phyloP scores from a whole-genome alignment of 2,888 invertebrate genomes.

The Bhutanitis thaidina region DNA sequence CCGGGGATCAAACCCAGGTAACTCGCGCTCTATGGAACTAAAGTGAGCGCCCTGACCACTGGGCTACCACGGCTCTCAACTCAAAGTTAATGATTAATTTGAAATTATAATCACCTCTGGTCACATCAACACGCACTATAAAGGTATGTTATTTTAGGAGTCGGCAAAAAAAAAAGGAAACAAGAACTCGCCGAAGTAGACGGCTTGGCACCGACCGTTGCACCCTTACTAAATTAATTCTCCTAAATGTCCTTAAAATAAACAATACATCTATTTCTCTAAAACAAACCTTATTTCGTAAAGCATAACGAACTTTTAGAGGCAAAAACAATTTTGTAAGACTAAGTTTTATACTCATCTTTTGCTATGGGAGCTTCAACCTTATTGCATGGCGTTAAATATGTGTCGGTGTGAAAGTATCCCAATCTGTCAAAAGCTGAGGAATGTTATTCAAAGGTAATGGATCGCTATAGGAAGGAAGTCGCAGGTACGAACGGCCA shows the following conservation, averaged over 20 bases:
- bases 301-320: not conserved
- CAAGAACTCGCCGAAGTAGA: constrained; percentile 12
- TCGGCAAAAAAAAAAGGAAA: constrained; percentile 3
- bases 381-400: not conserved
- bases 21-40: too few species aligned
- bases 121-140: constrained; percentile 13
- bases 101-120: constrained; percentile 2
- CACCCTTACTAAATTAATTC: not conserved
- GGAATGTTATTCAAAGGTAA: constrained; percentile 73
- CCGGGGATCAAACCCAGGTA: too few species aligned
- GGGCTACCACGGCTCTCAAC: too few species aligned
- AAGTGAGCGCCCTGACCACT: too few species aligned
- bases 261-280: not conserved
- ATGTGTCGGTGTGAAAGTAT: constrained; percentile 47
- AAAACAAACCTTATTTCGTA: not conserved
- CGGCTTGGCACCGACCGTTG: constrained; percentile 10
- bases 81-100: not conserved
- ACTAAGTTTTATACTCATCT: not conserved
- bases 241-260: constrained; percentile 8
- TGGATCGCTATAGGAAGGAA: constrained; percentile 76
- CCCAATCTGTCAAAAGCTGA: constrained; percentile 62
- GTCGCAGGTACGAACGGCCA: constrained; percentile 62
- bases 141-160: constrained; percentile 14
- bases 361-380: not conserved
- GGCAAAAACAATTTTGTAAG: not conserved